These are phyloP conservation scores for Ophion obscuratus DNA, from an alignment of 2,888 invertebrate genomes.

Conservation along the genomic window DNA sequence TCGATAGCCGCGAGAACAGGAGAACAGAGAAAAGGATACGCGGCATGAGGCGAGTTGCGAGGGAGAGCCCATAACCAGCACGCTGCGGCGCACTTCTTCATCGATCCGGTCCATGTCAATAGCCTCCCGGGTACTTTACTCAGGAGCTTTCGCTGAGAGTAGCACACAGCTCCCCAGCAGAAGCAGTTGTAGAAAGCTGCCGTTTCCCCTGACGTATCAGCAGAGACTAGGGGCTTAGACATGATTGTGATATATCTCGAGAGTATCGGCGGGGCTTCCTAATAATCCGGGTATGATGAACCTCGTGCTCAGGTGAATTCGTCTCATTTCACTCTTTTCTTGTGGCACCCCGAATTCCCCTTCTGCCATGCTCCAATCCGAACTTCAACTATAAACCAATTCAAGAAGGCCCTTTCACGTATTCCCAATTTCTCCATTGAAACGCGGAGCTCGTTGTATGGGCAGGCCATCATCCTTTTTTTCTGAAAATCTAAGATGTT, in stretches of 20 bases:
- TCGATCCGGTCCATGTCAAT: constrained; percentile 63
- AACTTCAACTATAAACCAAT: not conserved
- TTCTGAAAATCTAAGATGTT: no score
- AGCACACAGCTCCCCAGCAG: constrained; percentile 33
- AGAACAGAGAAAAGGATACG: constrained; percentile 27
- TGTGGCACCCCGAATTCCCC: not conserved
- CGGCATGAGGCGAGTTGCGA: constrained; percentile 13
- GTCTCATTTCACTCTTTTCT: constrained; percentile 19
- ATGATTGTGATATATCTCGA: constrained; percentile 42
- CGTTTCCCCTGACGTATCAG: constrained; percentile 55
- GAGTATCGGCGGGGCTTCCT: constrained; percentile 38
- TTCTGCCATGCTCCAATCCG: constrained; percentile 3
- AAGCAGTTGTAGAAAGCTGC: constrained; percentile 58
- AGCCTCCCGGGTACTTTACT: constrained; percentile 58
- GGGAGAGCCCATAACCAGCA: constrained; percentile 58
- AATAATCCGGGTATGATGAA: constrained; percentile 57
- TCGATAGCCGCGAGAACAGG: constrained; percentile 45
- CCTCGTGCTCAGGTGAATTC: constrained; percentile 46
- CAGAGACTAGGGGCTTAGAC: constrained; percentile 15
- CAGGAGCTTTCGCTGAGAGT: constrained; percentile 60
- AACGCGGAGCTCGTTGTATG: not conserved
- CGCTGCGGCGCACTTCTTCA: constrained; percentile 62
- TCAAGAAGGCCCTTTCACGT: not conserved
- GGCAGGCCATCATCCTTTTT: not conserved
- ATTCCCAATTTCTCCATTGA: not conserved